Evolutionary conservation across 2,888 invertebrate genomes (phyloP).

Genomic region (Pollenia angustigena): DNA sequence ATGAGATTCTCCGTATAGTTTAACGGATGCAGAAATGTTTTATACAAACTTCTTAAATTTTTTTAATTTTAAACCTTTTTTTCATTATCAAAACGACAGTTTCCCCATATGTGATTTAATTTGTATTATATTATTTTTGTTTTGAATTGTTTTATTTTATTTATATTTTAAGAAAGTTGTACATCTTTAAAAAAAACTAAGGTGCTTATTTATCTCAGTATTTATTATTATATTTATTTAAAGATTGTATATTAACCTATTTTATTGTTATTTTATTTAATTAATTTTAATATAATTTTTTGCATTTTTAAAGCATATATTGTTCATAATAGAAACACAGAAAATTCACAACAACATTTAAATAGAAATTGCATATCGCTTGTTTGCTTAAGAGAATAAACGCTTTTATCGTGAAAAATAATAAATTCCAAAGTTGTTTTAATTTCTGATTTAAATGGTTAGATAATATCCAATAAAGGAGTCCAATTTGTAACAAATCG

Average conservation of each 20-base stretch:
- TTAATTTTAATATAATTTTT: conserved; percentile 28
- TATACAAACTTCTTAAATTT: too few relatives aligned
- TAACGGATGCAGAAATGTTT: too few relatives aligned
- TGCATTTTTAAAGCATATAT: conserved; percentile 22
- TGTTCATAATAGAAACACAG: conserved; percentile 1
- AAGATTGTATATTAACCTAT: neutral
- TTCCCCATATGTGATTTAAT: neutral
- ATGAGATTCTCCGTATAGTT: neutral
- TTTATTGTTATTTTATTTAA: conserved; percentile 39
- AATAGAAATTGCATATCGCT: conserved; percentile 65
- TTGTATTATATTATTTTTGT: conserved; percentile 15
- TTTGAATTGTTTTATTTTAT: neutral
- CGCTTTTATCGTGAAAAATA: conserved; percentile 60
- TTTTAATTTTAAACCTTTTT: neutral
- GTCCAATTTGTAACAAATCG: too few relatives aligned
- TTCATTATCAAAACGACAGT: neutral
- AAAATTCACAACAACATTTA: conserved; percentile 23
- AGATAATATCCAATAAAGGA: too few relatives aligned
- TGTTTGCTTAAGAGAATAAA: conserved; percentile 63
- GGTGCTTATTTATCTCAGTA: conserved; percentile 44
- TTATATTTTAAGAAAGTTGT: neutral
- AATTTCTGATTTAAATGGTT: neutral
- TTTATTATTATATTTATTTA: conserved; percentile 34
- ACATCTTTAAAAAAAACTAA: neutral
- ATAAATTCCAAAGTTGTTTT: conserved; percentile 15